These are phyloP conservation scores for Trissolcus japonicus DNA, from an alignment of 2,888 invertebrate genomes.

Conservation along the genomic window DNA sequence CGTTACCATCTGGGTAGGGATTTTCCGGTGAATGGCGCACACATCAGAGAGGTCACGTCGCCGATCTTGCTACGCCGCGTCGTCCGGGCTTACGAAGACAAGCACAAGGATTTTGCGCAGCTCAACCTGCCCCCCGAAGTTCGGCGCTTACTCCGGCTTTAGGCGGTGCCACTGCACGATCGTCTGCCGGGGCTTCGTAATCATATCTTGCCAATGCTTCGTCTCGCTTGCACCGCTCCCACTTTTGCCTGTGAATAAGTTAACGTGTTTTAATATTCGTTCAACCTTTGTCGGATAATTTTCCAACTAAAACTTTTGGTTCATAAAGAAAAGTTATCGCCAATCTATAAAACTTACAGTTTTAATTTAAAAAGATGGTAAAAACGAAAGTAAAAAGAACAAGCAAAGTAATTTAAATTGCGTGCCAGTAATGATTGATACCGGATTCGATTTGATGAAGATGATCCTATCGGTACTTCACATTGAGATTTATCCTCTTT, in stretches of 20 bases:
- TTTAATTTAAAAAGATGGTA: background rate
- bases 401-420: background rate
- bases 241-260: conserved; percentile 84
- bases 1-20: conserved; percentile 28
- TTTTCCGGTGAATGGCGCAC: conserved; percentile 22
- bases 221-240: conserved; percentile 96
- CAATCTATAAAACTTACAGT: background rate
- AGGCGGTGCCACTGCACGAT: conserved; percentile 98
- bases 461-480: no score
- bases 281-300: background rate
- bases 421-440: no score
- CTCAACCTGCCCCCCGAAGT: conserved; percentile 21
- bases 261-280: background rate
- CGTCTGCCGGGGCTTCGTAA: conserved; percentile 95
- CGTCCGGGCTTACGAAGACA: conserved; percentile 38
- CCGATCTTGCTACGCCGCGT: conserved; percentile 16
- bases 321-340: background rate
- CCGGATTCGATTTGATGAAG: no score
- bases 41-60: conserved; percentile 20
- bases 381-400: background rate
- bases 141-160: conserved; percentile 87
- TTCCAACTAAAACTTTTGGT: background rate
- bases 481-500: no score
- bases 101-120: conserved; percentile 43
- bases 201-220: conserved; percentile 99